These are phyloP conservation scores for Scleropages formosus DNA, from an alignment of 2,797 vertebrate species.

Conservation along the genomic window DNA sequence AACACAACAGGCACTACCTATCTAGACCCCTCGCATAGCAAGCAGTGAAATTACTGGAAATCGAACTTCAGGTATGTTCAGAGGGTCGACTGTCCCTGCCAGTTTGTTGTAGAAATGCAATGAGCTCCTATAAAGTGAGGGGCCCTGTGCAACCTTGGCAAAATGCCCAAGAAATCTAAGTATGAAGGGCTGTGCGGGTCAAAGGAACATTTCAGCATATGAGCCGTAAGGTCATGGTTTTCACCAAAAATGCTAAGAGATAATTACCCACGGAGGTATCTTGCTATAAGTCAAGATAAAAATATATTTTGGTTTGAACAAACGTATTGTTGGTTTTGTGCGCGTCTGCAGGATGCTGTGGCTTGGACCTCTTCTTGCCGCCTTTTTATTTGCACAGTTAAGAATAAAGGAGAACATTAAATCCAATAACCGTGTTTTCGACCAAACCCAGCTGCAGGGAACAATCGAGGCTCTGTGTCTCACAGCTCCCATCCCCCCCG, in stretches of 20 bases:
- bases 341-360: constrained; percentile 24
- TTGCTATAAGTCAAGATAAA: not conserved
- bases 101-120: not conserved
- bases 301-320: constrained; percentile 13
- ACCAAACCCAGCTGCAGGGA: constrained; percentile 47
- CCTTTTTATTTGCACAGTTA: constrained; percentile 46
- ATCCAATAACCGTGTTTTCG: constrained; percentile 62
- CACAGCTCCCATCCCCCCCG: constrained; percentile 31
- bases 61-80: no score
- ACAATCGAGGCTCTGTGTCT: constrained; percentile 60
- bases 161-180: not conserved
- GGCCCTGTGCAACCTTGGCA: not conserved
- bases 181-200: not conserved
- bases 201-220: not conserved
- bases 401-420: constrained; percentile 51
- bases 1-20: no score
- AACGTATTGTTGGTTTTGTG: no score
- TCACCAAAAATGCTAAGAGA: not conserved
- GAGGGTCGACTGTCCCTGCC: not conserved
- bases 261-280: not conserved
- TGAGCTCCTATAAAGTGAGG: constrained; percentile 52
- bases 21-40: no score
- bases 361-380: constrained; percentile 34
- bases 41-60: no score
- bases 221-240: not conserved